Conservation (phyloP, 2,797 vertebrate genomes). For the Pseudotriccus pelzelni region DNA sequence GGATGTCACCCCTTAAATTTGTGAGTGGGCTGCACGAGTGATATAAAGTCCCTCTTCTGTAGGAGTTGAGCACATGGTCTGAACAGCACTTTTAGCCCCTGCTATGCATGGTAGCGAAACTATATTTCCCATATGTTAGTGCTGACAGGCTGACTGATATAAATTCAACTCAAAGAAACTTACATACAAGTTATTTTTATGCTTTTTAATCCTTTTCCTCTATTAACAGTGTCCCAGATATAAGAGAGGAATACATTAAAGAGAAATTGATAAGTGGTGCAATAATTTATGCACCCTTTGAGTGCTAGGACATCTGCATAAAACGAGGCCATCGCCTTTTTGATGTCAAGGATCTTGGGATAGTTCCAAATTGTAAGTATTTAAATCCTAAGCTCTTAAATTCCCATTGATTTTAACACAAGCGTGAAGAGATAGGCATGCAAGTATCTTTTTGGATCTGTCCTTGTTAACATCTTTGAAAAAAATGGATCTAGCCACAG, state of each 20-base stretch:
- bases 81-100: conserved; percentile 64
- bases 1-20: conserved; percentile 58
- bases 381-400: conserved; percentile 59
- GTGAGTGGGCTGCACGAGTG: conserved; percentile 52
- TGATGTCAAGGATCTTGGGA: conserved; percentile 63
- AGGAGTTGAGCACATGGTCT: conserved; percentile 71
- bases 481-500: not conserved
- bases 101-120: conserved; percentile 60
- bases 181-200: conserved; percentile 67
- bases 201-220: conserved; percentile 53
- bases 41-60: conserved; percentile 61
- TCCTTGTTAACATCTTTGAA: conserved; percentile 1
- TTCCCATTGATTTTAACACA: conserved; percentile 49
- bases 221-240: conserved; percentile 57
- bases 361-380: conserved; percentile 61
- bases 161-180: conserved; percentile 69
- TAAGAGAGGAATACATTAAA: conserved; percentile 67
- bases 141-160: conserved; percentile 72
- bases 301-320: conserved; percentile 58
- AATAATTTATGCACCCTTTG: conserved; percentile 71
- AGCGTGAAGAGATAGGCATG: conserved; percentile 18
- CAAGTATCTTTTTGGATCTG: conserved; percentile 33
- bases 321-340: conserved; percentile 53
- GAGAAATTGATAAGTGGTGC: conserved; percentile 60
- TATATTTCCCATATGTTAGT: conserved; percentile 70